phyloP scores from a whole-genome alignment of 2,888 invertebrate species.

The Spatulosminthurus flaviceps region DNA sequence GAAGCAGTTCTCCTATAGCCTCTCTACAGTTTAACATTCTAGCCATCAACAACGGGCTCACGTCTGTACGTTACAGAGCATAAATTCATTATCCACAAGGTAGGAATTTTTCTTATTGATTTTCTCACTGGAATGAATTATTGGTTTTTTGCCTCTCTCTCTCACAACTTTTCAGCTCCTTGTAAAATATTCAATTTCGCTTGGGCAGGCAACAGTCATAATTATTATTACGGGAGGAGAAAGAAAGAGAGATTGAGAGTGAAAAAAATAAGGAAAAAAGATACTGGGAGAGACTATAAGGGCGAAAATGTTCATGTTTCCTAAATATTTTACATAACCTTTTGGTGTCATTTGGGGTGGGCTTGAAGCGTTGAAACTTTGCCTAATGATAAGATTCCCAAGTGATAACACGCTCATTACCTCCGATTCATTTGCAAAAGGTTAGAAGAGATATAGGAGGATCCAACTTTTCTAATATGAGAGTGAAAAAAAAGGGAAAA shows the following conservation, averaged over 20 bases:
- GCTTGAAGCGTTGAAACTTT: background rate
- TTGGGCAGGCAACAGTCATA: too few relatives aligned
- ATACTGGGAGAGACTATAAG: background rate
- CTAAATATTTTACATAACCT: background rate
- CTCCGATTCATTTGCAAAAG: conserved; percentile 6
- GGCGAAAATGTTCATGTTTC: background rate
- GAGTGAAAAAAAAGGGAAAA: background rate
- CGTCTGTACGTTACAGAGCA: too few relatives aligned
- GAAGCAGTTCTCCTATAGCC: background rate
- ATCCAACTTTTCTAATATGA: too few relatives aligned
- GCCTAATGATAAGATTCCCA: background rate
- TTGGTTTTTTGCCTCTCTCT: background rate
- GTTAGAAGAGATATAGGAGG: too few relatives aligned
- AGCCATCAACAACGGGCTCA: too few relatives aligned
- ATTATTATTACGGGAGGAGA: too few relatives aligned
- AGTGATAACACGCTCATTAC: conserved; percentile 22
- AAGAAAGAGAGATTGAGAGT: too few relatives aligned
- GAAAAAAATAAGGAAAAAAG: background rate
- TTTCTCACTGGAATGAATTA: conserved; percentile 9
- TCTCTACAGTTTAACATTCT: too few relatives aligned
- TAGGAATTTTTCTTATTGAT: conserved; percentile 30
- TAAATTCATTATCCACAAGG: too few relatives aligned
- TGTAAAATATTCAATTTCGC: background rate
- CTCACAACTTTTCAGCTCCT: background rate
- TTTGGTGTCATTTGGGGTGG: conserved; percentile 8